A percentile compares a stretch with the other conserved stretches of the same genome.
These are phyloP conservation scores for Ictidomys tridecemlineatus DNA, from an alignment of 2,113 vertebrate genomes.

Conservation along the genomic window DNA sequence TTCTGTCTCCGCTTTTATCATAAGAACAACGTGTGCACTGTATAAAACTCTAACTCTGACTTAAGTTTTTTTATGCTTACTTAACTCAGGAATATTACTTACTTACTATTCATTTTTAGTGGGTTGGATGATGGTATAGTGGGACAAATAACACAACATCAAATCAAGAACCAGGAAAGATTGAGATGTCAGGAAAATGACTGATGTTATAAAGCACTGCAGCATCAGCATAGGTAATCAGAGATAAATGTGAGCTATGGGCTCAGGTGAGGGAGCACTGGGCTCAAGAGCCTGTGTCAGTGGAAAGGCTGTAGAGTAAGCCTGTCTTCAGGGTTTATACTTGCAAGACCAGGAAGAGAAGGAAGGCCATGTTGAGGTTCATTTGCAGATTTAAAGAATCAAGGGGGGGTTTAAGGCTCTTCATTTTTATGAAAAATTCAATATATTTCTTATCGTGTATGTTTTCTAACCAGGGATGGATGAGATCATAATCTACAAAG, in stretches of 20 bases:
- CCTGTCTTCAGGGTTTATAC: neutral
- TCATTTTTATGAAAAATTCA: neutral
- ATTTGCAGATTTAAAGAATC: neutral
- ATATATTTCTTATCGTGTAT: neutral
- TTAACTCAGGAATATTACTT: neutral
- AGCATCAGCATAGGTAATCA: neutral
- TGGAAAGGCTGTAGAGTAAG: neutral
- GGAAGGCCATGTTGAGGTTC: neutral
- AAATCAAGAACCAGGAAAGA: neutral
- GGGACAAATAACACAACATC: neutral
- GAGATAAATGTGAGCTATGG: neutral
- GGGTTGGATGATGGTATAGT: neutral
- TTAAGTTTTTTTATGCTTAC: neutral
- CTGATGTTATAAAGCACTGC: neutral
- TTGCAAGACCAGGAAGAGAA: neutral
- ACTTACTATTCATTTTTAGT: slow-evolving; percentile 21
- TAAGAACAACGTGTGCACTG: neutral
- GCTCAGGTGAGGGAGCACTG: neutral
- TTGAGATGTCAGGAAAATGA: neutral
- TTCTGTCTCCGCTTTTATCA: slow-evolving; percentile 37
- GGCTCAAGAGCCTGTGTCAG: neutral
- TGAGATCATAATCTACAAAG: neutral
- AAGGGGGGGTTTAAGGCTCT: rapidly evolving
- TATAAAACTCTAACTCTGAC: neutral
- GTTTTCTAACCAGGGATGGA: neutral